Evolutionary conservation across 2,113 vertebrate species (phyloP).

Genomic region (Condylura cristata): DNA sequence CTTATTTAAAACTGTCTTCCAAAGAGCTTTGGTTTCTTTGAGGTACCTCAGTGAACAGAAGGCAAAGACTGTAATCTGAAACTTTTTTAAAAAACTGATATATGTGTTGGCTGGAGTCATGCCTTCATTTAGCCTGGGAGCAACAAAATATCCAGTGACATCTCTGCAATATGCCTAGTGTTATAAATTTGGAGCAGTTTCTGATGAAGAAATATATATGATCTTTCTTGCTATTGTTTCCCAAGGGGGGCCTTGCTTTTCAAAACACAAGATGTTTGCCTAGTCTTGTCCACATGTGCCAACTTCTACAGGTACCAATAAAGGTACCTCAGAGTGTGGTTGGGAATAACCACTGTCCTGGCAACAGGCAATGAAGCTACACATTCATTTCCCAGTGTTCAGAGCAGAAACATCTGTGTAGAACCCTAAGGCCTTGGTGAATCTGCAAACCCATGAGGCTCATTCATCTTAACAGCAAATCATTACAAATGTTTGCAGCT

Average conservation of each 20-base stretch:
- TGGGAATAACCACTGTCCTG: constrained; percentile 18
- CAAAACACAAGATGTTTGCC: neutral
- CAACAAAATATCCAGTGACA: constrained; percentile 9
- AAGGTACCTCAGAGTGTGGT: constrained; percentile 45
- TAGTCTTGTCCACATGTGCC: constrained; percentile 38
- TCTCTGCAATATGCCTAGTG: neutral
- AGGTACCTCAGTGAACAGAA: constrained; percentile 42
- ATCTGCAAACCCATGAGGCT: constrained; percentile 2
- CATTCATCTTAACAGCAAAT: neutral
- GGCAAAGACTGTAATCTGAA: constrained; percentile 47
- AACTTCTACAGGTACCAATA: constrained; percentile 58
- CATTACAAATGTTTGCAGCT: constrained; percentile 60
- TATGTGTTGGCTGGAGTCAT: constrained; percentile 41
- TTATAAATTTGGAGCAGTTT: neutral
- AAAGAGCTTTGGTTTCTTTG: constrained; percentile 43
- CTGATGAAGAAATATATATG: constrained; percentile 24
- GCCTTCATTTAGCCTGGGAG: constrained; percentile 58
- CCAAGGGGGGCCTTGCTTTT: neutral
- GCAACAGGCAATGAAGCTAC: constrained; percentile 20
- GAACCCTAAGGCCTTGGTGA: constrained; percentile 46
- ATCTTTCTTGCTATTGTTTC: neutral
- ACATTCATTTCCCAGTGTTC: constrained; percentile 38
- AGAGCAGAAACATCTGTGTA: constrained; percentile 72
- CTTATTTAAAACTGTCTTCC: constrained; percentile 34
- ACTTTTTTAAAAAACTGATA: constrained; percentile 57